A percentile compares a stretch with the other conserved stretches of the same genome.
These are phyloP conservation scores for Microhierax caerulescens DNA, from an alignment of 2,797 vertebrate genomes.

Conservation along the genomic window DNA sequence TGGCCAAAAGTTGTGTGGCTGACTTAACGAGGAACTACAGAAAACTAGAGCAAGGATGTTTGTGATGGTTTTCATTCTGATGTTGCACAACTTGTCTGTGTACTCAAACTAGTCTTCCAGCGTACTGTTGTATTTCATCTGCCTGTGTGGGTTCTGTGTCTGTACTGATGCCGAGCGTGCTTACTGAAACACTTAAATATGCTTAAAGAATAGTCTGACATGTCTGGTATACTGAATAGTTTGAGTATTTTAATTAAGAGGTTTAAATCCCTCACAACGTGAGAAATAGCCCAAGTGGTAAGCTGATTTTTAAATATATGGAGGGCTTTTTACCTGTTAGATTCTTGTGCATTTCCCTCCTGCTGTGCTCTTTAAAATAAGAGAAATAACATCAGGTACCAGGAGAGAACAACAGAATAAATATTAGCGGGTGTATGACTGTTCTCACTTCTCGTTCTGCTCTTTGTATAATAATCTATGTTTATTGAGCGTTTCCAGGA, in stretches of 20 bases:
- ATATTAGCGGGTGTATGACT: background rate
- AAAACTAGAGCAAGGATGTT: background rate
- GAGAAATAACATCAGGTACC: background rate
- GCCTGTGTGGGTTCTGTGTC: background rate
- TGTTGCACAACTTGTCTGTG: background rate
- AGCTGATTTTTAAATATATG: constrained; percentile 42
- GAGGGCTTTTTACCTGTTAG: constrained; percentile 5
- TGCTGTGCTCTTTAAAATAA: background rate
- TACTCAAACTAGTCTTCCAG: background rate
- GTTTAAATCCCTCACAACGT: constrained; percentile 14
- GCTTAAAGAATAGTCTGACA: background rate
- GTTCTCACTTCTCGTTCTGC: background rate
- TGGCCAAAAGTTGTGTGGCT: background rate
- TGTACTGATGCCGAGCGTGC: background rate
- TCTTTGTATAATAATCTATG: background rate
- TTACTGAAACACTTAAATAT: background rate
- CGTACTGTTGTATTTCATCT: background rate
- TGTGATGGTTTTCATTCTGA: background rate
- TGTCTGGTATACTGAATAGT: constrained; percentile 16
- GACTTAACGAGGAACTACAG: background rate
- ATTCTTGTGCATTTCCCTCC: background rate
- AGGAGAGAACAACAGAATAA: background rate
- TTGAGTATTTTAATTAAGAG: background rate
- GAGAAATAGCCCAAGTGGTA: background rate
- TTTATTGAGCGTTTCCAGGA: background rate